Base-by-base conservation (phyloP, 2,113 vertebrate genomes). In the Psilopogon haemacephalus region DNA sequence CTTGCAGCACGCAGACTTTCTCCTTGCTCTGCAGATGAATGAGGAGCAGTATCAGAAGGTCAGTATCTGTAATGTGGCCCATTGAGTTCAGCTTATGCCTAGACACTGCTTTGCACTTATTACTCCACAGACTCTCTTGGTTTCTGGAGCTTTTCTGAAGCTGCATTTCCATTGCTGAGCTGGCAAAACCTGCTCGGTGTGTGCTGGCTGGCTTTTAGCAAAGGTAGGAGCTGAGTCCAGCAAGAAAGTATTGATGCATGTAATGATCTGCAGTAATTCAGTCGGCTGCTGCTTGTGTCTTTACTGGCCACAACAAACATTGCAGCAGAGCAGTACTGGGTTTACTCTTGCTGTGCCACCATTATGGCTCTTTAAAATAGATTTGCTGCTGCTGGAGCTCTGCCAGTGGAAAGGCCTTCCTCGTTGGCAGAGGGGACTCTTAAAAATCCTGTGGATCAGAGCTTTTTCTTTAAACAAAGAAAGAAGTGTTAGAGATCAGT, bases 31-130 rank as follows among this genome's bases (percentile, higher is more conserved):
- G 92, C 99, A 99, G 96, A 98, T 99, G 97, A 99, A 99, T 65
- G 99, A 99, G 96, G 99, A 99, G 81, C 98, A 99, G 80, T 99
- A 99, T 97, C 98, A 99, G 93, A 99, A 98, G 98, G 99, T 99
- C 97, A 73, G 97, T 95, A n/a, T 44, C 56, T 75, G 4, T 33
- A 37, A 58, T 12, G 48, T 40, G n/a, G 1, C 32, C 44, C 14
- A 6, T 15, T 28, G 52, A 73, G 42, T 80, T 89, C 81, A 62
- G 62, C 68, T 88, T 86, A 19, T 35, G 24, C n/a, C 17, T 9
- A 71, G n/a, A 28, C 28, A 15, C 38, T 60, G 28, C 38, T 85
- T 28, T 83, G 35, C 35, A 68, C 59, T 89, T 59, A 8, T 14
- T 62, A 12, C 42, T 85, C 71, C 37, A 11, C 50, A 52, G 26